Evolutionary conservation across 2,113 vertebrate genomes (phyloP).

Genomic region (Zeus faber): DNA sequence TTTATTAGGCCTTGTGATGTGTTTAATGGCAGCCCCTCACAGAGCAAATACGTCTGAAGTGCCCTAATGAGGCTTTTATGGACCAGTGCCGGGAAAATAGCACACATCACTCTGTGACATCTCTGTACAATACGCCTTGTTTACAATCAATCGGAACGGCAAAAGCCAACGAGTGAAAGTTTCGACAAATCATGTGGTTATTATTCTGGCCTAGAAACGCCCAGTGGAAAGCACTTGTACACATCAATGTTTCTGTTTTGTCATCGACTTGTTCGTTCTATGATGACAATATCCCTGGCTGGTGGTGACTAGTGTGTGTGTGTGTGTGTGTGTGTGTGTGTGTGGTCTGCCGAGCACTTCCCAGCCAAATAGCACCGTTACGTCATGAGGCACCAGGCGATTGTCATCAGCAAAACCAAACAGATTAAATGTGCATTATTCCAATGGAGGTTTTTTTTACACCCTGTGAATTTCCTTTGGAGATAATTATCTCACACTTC

Average conservation of each 20-base stretch:
- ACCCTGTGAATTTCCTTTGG: slow-evolving; percentile 13
- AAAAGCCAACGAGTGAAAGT: slow-evolving; percentile 48
- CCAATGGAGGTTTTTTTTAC: too few species aligned
- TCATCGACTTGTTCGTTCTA: slow-evolving; percentile 41
- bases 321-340: too few species aligned
- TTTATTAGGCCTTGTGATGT: slow-evolving; percentile 78
- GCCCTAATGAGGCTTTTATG: slow-evolving; percentile 76
- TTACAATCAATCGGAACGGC: slow-evolving; percentile 60
- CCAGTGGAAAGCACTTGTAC: slow-evolving; percentile 31
- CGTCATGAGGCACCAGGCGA: slow-evolving; percentile 29
- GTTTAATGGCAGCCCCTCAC: slow-evolving; percentile 74
- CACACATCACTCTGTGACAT: slow-evolving; percentile 65
- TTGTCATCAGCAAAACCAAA: slow-evolving; percentile 18
- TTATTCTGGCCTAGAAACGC: slow-evolving; percentile 30
- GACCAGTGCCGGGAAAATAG: slow-evolving; percentile 64
- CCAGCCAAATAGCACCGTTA: slow-evolving; percentile 32
- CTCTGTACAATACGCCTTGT: slow-evolving; percentile 64
- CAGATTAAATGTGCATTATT: not conserved
- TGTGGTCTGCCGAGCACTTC: slow-evolving; percentile 16
- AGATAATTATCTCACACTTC: slow-evolving; percentile 52
- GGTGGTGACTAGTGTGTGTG: too few species aligned
- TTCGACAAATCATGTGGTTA: slow-evolving; percentile 55
- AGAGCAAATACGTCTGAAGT: slow-evolving; percentile 73
- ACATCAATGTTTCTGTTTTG: slow-evolving; percentile 40
- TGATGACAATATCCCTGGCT: slow-evolving; percentile 10